Percentiles rank a stretch among this genome's conserved stretches.
Evolutionary conservation across 2,113 vertebrate genomes (phyloP).

Genomic region (Myiopsitta monachus): DNA sequence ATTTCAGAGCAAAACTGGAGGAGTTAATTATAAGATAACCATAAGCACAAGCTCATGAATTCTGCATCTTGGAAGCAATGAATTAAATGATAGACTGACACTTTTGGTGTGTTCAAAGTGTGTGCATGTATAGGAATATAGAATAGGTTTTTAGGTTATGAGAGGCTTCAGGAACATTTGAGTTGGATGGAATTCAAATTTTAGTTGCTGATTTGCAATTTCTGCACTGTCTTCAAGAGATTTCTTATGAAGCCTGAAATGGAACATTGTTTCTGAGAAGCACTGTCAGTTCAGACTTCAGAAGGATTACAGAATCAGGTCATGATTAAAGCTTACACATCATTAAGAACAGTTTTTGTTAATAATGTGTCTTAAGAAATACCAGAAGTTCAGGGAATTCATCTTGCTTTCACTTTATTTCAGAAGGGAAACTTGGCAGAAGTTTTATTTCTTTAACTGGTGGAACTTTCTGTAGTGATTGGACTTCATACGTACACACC

Average conservation of each 20-base stretch:
- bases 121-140: background rate
- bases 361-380: background rate
- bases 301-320: background rate
- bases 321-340: background rate
- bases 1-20: background rate
- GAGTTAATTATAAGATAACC: background rate
- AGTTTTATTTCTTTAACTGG: background rate
- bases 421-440: background rate
- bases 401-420: background rate
- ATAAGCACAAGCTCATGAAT: background rate
- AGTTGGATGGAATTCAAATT: background rate
- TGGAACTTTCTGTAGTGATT: background rate
- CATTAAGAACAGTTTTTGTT: background rate
- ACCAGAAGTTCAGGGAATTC: background rate
- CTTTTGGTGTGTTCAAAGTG: background rate
- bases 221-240: background rate
- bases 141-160: background rate
- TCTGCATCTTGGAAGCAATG: background rate
- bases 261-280: background rate
- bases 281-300: background rate
- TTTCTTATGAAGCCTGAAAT: background rate
- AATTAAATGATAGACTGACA: background rate
- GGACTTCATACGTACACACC: background rate
- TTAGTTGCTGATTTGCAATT: background rate
- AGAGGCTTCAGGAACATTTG: background rate